Percentiles rank a stretch among this genome's conserved stretches.
Evolutionary conservation across 2,888 invertebrate genomes (phyloP).

Genomic region (Diachrysia chrysitis): DNA sequence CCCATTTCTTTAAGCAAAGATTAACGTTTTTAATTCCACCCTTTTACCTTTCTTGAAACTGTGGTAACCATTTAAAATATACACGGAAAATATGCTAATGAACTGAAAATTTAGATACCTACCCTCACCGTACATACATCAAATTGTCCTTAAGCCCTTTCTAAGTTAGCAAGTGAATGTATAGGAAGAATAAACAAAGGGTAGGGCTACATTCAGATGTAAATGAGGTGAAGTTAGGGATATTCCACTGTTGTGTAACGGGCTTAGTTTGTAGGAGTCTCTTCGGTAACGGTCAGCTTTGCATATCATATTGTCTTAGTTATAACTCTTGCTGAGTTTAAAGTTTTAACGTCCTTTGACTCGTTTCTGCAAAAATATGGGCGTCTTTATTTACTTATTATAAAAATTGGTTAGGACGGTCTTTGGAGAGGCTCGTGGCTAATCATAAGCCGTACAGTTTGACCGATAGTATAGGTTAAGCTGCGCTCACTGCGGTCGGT

Average conservation of each 20-base stretch:
- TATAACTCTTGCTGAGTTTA: background rate
- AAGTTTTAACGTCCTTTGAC: background rate
- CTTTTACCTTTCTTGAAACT: background rate
- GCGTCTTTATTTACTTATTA: background rate
- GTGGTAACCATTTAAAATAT: constrained; percentile 9
- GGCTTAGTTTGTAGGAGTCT: constrained; percentile 19
- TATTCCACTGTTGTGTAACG: constrained; percentile 49
- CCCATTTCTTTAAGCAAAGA: constrained; percentile 1
- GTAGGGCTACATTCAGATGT: constrained; percentile 59
- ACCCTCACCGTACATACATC: constrained; percentile 42
- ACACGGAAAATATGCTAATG: constrained; percentile 47
- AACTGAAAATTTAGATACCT: background rate
- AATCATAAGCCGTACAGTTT: too few relatives aligned
- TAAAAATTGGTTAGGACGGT: too few relatives aligned
- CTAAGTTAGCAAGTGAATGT: constrained; percentile 35
- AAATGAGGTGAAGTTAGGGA: constrained; percentile 49
- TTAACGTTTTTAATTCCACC: constrained; percentile 11
- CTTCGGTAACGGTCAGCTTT: constrained; percentile 30
- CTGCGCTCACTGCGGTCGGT: too few relatives aligned
- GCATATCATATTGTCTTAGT: constrained; percentile 25
- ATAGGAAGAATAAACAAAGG: constrained; percentile 60
- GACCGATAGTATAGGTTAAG: too few relatives aligned
- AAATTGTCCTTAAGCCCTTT: constrained; percentile 36
- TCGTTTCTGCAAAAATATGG: background rate
- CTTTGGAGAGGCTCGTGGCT: too few relatives aligned